Base-by-base conservation (phyloP, 2,113 vertebrate species). In the Chitala chitala region DNA sequence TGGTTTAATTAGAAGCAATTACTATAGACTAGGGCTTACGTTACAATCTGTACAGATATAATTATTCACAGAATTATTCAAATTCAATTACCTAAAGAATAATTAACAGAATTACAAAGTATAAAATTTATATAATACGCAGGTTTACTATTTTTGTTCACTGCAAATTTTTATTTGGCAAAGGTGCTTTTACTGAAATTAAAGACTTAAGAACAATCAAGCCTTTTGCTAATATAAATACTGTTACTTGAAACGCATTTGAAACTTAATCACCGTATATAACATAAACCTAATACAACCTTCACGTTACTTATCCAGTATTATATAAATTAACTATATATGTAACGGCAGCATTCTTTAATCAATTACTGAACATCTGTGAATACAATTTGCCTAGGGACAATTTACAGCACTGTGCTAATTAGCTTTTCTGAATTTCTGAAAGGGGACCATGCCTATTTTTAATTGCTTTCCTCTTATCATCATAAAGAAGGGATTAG, bases 401-500 rank as follows among this genome's bases (percentile, higher is more conserved):
- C 59, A 31, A 36, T 74, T 51, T 63, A 74, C 44, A 26, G 44
- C 56, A 51, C 46, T 20, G n/a, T 53, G 31, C 53, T 74, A 64
- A 64, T 74, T n/a, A 74, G 29, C 72, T 51, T 74, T 64, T 64
- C 59, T 51, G 42, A 51, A 29, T 10, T 20, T 31, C 38, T 48
- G 24, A 74, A 36, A 36, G 48, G 44, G 24, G 22, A 26, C 44
- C 17, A 17, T 20, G 29, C 13, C 33, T 48, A 50, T 26, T 22
- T 31, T 69, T 69, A 50, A 74, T 74, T 74, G 59, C 72, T 74
- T 74, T 59, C 8, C 7, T 51, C 58, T 65, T 74, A 74, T 74
- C 72, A 50, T 22, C 24, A 17, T 38, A 4, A 22, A 64, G 26
- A 22, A 59, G 7, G 70, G 70, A 72, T 72, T 72, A 72, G 29